A percentile compares a stretch with the other conserved stretches of the same genome.
Evolutionary conservation across 2,797 vertebrate species (phyloP).

Genomic region (Phrynocephalus forsythii): DNA sequence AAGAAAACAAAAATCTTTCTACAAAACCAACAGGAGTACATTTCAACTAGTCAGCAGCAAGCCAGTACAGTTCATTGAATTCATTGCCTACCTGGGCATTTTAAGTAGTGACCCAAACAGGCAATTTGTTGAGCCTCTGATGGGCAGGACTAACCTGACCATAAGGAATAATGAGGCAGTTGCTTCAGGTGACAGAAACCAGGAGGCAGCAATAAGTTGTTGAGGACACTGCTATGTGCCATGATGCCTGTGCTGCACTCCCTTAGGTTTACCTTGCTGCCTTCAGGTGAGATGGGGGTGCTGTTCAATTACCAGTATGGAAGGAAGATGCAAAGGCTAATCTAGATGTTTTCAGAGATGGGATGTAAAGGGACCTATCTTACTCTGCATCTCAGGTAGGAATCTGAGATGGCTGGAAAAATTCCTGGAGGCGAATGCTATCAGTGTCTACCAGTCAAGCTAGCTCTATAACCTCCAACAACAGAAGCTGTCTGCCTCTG

Average conservation of each 20-base stretch:
- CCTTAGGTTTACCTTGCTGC: neutral
- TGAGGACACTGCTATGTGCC: neutral
- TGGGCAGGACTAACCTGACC: neutral
- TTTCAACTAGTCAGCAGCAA: neutral
- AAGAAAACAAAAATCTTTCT: too few relatives aligned
- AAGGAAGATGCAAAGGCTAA: too few relatives aligned
- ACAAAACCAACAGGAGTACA: neutral
- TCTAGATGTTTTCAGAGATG: too few relatives aligned
- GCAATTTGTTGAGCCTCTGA: neutral
- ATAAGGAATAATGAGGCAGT: neutral
- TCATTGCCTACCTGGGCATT: neutral
- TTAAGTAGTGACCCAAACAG: too few relatives aligned
- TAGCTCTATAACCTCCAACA: too few relatives aligned
- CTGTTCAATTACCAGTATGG: neutral
- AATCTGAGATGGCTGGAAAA: too few relatives aligned
- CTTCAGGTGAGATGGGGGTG: neutral
- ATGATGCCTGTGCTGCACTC: neutral
- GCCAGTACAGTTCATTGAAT: neutral
- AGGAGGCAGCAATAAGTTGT: neutral
- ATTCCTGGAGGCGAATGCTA: too few relatives aligned
- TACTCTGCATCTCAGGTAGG: too few relatives aligned
- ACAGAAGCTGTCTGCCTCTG: too few relatives aligned
- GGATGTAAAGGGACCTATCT: too few relatives aligned
- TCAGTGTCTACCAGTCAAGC: too few relatives aligned
- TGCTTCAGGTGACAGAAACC: neutral